Conservation (phyloP, 1,140 invertebrate genomes). For the Ganaspis sp. region DNA sequence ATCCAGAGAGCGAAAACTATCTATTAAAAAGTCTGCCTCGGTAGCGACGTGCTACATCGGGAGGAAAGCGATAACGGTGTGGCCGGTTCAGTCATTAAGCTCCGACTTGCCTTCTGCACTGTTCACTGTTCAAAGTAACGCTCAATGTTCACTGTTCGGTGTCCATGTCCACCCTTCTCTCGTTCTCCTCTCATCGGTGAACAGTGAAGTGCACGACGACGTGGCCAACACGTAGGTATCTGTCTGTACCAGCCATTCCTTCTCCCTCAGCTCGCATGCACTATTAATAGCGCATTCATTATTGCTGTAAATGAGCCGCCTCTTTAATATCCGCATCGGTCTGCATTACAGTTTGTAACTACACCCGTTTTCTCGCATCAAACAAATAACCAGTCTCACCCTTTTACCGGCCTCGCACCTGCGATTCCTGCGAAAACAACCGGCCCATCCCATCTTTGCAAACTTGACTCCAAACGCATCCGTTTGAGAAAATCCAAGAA, state of each 20-base stretch:
- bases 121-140: constrained; percentile 35
- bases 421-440: not conserved
- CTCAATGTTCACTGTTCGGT: constrained; percentile 14
- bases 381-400: constrained; percentile 37
- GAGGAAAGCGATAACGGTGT: constrained; percentile 75
- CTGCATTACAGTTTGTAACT: constrained; percentile 40
- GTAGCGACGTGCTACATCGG: constrained; percentile 71
- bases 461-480: no score
- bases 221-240: constrained; percentile 45
- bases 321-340: constrained; percentile 74
- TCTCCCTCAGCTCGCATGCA: constrained; percentile 48
- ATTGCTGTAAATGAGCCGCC: constrained; percentile 74
- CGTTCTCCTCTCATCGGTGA: constrained; percentile 35
- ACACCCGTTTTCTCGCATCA: constrained; percentile 51
- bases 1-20: constrained; percentile 61
- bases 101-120: constrained; percentile 34
- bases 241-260: constrained; percentile 49
- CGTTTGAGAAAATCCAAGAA: no score
- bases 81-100: constrained; percentile 69
- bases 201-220: constrained; percentile 38
- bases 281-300: constrained; percentile 75
- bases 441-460: not conserved
- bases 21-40: constrained; percentile 67
- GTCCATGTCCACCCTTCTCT: constrained; percentile 26
- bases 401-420: constrained; percentile 27